These are phyloP conservation scores for Epizoanthus rinbou DNA, from an alignment of 92 coral and sea anemone genomes.

Conservation along the genomic window DNA sequence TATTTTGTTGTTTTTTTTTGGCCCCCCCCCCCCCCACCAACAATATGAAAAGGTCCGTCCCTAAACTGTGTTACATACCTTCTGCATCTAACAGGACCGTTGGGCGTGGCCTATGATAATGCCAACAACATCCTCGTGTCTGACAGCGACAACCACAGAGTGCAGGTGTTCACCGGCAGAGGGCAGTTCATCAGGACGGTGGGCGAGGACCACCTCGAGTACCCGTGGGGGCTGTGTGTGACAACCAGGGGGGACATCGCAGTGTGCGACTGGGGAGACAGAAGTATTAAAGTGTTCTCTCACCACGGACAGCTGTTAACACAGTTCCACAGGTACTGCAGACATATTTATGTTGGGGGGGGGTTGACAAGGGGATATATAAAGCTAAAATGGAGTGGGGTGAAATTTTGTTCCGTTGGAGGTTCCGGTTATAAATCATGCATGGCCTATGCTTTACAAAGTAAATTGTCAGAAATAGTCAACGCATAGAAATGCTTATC, in stretches of 20 bases:
- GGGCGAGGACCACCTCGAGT: slow-evolving; percentile 69
- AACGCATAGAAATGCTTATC: too few species aligned
- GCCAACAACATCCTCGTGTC: slow-evolving; percentile 74
- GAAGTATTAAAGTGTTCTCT: slow-evolving; percentile 75
- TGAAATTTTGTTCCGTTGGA: too few species aligned
- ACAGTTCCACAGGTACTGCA: slow-evolving; percentile 48
- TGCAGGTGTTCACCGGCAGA: slow-evolving; percentile 61
- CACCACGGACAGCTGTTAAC: slow-evolving; percentile 59
- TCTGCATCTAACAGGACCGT: slow-evolving; percentile 49
- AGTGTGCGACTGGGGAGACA: slow-evolving; percentile 77
- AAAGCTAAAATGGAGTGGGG: too few species aligned
- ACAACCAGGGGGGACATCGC: slow-evolving; percentile 57
- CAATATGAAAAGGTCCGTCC: too few species aligned
- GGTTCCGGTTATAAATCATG: too few species aligned
- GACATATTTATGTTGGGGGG: neutral
- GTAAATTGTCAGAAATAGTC: too few species aligned
- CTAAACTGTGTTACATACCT: too few species aligned
- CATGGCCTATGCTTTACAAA: too few species aligned
- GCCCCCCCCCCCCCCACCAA: too few species aligned
- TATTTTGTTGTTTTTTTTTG: too few species aligned
- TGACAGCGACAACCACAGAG: slow-evolving; percentile 73
- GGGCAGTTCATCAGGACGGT: slow-evolving; percentile 66
- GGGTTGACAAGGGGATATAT: too few species aligned
- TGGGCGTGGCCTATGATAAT: slow-evolving; percentile 69
- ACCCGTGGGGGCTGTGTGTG: slow-evolving; percentile 78